Percentiles rank a stretch among this genome's conserved stretches.
Conservation (phyloP, 2,113 vertebrate species). For the Calypte anna region DNA sequence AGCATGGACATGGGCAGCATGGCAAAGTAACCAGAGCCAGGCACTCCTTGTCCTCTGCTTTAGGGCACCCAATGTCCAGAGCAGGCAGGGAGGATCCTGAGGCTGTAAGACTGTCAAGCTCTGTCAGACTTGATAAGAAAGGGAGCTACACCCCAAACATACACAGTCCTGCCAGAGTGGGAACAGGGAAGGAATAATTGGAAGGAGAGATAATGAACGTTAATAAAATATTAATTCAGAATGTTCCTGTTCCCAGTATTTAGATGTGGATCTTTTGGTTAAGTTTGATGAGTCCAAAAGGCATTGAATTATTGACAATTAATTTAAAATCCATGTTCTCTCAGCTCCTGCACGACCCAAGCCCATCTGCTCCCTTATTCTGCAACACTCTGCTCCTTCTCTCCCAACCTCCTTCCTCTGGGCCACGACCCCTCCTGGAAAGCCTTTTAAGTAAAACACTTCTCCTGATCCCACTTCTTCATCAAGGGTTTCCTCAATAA, state of each 20-base stretch:
- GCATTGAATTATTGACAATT: neutral
- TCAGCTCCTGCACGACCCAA: neutral
- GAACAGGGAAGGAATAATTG: neutral
- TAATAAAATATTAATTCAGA: neutral
- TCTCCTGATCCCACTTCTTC: fast-evolving
- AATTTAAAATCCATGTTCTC: neutral
- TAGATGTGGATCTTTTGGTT: neutral
- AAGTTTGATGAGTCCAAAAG: fast-evolving
- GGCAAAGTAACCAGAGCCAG: neutral
- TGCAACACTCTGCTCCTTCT: fast-evolving
- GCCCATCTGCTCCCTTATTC: fast-evolving
- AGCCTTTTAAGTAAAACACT: neutral
- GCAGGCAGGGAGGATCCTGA: neutral
- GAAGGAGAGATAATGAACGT: fast-evolving
- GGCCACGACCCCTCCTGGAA: neutral
- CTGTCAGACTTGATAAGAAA: neutral
- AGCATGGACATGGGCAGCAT: neutral
- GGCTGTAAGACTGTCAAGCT: neutral
- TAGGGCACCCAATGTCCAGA: neutral
- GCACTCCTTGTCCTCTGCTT: neutral
- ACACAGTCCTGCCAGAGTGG: neutral
- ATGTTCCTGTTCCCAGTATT: fast-evolving
- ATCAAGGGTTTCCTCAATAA: fast-evolving
- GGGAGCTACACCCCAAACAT: neutral
- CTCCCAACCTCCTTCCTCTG: fast-evolving